Base-by-base conservation (phyloP, 2,797 vertebrate genomes). In the Sebastes dallii region DNA sequence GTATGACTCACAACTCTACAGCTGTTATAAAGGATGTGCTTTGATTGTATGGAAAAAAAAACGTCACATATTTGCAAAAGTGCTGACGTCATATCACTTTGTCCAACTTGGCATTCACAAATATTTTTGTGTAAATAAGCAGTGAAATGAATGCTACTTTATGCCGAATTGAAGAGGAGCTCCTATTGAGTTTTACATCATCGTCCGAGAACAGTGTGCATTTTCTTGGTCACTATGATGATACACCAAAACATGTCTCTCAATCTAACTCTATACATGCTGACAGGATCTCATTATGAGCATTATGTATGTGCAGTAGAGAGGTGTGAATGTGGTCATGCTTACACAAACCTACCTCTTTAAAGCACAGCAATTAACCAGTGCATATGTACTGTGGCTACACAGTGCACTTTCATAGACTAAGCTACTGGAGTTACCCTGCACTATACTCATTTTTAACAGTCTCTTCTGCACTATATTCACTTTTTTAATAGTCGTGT, bases 201-300 rank as follows among this genome's bases (percentile, higher is more conserved):
- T 27, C 3, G 1, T 52, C 0, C 0, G 3, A 12, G 1, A 20
- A 4, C 4, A 2, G 3, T 30, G n/a, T 29, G 27, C 4, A 1
- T 46, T 71, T 20, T 10, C 50, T 68, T 59, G 16, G 56, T 76
- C 25, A 50, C 18, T 22, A 12, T 36, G 22, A 77, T 39, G 36
- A 39, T 54, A 3, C 22, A 24, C 18, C 16, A 56, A 60, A 46
- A 60, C 2, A 54, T 9, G 54, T 20, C 61, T 64, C 11, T 59
- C 10, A 20, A 24, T 24, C 12, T 39, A 13, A 24, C 18, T 12
- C 32, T 42, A 12, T 2, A 24, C 46, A 10, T 12, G 12, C 14
- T 13, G 66, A 39, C 20, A 20, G 62, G 22, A 24, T 12, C 3
- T 54, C 54, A 50, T 56, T 3, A 12, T 58, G 36, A 34, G 8